A percentile compares a stretch with the other conserved stretches of the same genome.
phyloP scores from a whole-genome alignment of 2,797 vertebrate species.

The Delichon dasypus region DNA sequence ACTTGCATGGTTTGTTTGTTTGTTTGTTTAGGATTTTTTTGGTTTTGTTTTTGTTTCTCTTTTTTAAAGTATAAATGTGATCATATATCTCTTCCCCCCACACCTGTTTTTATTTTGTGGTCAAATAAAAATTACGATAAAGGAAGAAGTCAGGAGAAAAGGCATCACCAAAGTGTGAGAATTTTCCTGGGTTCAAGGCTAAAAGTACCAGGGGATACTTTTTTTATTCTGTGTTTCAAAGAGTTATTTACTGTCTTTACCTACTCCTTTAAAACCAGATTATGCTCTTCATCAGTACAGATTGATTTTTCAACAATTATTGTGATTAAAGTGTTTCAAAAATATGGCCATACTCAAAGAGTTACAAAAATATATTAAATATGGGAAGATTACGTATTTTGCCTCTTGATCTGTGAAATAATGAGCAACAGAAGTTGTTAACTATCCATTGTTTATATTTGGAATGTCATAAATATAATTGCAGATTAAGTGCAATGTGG shows the following conservation, averaged over 20 bases:
- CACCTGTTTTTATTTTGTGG: rapidly evolving
- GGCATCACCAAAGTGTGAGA: rapidly evolving
- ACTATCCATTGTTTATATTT: not conserved
- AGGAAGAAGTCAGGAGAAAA: not conserved
- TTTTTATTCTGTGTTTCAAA: not conserved
- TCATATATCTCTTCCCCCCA: rapidly evolving
- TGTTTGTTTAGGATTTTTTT: too few relatives aligned
- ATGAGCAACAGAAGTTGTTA: not conserved
- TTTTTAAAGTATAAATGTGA: not conserved
- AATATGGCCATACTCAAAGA: not conserved
- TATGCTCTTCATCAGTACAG: not conserved
- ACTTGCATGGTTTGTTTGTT: too few relatives aligned
- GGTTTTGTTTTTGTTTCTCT: not conserved
- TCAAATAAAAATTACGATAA: not conserved
- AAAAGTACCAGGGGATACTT: not conserved
- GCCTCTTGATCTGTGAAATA: not conserved
- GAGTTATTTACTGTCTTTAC: not conserved
- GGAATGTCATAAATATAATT: not conserved
- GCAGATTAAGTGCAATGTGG: not conserved
- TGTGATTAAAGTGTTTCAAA: not conserved
- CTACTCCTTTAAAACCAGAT: not conserved
- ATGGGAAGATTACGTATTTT: not conserved
- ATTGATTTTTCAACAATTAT: not conserved
- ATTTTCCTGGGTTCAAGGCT: not conserved
- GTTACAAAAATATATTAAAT: not conserved